These are phyloP conservation scores for Donacobius atricapilla DNA, from an alignment of 2,113 vertebrate species.

Conservation along the genomic window DNA sequence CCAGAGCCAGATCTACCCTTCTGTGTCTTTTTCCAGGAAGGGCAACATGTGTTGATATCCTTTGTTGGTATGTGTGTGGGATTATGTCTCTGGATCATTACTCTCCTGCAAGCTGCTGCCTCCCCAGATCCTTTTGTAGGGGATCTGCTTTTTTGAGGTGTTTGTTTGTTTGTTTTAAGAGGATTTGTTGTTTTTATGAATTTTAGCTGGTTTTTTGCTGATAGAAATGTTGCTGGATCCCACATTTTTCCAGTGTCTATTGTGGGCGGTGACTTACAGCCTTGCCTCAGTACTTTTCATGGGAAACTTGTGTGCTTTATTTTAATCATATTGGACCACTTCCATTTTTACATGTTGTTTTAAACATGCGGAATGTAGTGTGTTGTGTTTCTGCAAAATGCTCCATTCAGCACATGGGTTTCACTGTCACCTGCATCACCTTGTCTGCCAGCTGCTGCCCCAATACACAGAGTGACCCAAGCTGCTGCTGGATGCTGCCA, in stretches of 20 bases:
- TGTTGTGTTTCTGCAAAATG: background rate
- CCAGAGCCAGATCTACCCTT: background rate
- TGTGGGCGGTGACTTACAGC: background rate
- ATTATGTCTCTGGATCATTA: background rate
- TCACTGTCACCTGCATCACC: background rate
- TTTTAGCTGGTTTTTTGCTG: background rate
- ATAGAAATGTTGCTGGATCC: background rate
- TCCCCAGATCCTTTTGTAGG: background rate
- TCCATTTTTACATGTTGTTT: background rate
- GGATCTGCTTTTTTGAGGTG: background rate
- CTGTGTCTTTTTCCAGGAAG: background rate
- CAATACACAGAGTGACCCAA: background rate
- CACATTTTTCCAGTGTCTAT: background rate
- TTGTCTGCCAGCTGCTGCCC: background rate
- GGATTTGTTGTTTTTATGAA: background rate
- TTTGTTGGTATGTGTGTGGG: background rate
- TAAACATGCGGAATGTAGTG: background rate
- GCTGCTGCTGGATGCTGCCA: background rate
- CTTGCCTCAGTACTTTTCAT: background rate
- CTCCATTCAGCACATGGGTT: accelerated
- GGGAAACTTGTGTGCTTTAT: background rate
- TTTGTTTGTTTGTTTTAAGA: too few species aligned
- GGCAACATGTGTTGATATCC: background rate
- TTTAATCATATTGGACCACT: background rate
- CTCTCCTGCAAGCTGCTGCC: background rate